Percentiles rank a stretch among this genome's conserved stretches.
phyloP scores from a whole-genome alignment of 92 coral and sea anemone genomes.

The Meandrina meandrites region DNA sequence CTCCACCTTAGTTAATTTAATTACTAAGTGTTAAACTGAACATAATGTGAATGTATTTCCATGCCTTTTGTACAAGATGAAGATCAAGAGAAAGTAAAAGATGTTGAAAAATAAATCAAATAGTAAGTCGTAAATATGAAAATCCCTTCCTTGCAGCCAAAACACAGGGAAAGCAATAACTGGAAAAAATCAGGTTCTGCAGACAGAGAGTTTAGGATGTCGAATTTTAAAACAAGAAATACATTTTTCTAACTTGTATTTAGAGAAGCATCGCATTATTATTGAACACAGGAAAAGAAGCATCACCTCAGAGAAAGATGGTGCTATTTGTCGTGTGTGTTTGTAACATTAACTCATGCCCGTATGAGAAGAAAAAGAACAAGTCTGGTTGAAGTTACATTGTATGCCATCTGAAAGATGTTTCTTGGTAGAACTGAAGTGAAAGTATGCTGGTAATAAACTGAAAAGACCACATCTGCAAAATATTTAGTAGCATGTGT shows the following conservation, averaged over 20 bases:
- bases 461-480: not conserved
- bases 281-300: conserved; percentile 39
- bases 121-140: conserved; percentile 26
- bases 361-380: conserved; percentile 39
- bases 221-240: conserved; percentile 21
- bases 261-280: conserved; percentile 42
- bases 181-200: conserved; percentile 1
- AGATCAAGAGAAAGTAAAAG: conserved; percentile 43
- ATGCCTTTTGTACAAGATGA: conserved; percentile 27
- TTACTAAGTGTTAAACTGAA: conserved; percentile 19
- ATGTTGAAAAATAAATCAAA: conserved; percentile 42
- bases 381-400: conserved; percentile 46
- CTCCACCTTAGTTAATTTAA: no score
- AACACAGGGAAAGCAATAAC: not conserved
- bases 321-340: conserved; percentile 43
- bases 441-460: conserved; percentile 48
- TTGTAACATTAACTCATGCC: conserved; percentile 46
- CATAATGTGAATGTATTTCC: conserved; percentile 14
- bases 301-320: conserved; percentile 45
- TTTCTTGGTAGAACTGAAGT: conserved; percentile 55
- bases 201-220: not conserved
- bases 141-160: conserved; percentile 2
- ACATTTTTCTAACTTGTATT: not conserved
- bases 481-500: conserved; percentile 3
- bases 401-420: conserved; percentile 51